These are phyloP conservation scores for Baccha elongata DNA, from an alignment of 2,888 invertebrate genomes.

Conservation along the genomic window DNA sequence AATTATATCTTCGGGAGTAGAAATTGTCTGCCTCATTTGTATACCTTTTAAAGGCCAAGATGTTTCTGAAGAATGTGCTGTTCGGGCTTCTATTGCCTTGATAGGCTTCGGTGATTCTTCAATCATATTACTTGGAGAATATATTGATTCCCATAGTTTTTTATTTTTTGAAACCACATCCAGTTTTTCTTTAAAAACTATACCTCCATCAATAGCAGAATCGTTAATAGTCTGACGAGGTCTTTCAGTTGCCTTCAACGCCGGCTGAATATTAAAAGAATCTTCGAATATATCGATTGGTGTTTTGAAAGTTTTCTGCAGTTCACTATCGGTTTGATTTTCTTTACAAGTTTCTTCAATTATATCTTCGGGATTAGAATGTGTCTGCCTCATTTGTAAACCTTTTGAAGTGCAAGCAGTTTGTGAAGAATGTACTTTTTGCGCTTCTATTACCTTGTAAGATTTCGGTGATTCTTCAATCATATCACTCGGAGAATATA, in stretches of 20 bases:
- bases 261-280: background rate
- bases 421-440: background rate
- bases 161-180: background rate
- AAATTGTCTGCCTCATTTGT: background rate
- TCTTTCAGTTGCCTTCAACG: background rate
- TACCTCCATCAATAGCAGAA: constrained; percentile 5
- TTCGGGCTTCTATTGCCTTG: too few relatives aligned
- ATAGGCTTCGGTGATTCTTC: background rate
- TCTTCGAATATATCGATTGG: constrained; percentile 11
- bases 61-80: background rate
- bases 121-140: background rate
- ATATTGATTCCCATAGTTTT: background rate
- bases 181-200: background rate
- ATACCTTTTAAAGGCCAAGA: background rate
- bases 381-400: background rate
- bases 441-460: too few relatives aligned
- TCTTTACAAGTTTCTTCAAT: background rate
- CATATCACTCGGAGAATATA: constrained; percentile 18
- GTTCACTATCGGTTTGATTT: background rate
- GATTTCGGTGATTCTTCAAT: background rate
- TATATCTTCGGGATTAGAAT: background rate
- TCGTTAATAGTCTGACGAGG: constrained; percentile 6
- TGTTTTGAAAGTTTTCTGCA: background rate
- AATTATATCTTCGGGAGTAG: background rate
- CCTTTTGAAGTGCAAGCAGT: background rate